phyloP scores from a whole-genome alignment of 2,797 vertebrate genomes.

The Eulemur coronatus region DNA sequence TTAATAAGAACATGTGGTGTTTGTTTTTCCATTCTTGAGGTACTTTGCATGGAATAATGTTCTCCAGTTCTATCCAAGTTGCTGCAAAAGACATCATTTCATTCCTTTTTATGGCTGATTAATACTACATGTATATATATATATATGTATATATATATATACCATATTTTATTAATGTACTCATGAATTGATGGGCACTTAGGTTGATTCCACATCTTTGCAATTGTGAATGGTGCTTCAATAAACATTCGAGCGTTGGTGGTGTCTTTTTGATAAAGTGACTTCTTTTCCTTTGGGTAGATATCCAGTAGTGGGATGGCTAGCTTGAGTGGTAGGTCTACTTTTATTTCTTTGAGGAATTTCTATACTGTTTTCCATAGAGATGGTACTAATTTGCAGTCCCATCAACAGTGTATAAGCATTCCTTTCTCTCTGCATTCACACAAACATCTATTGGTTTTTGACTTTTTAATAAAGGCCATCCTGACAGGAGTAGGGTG shows the following conservation, averaged over 20 bases:
- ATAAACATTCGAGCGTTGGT: background rate
- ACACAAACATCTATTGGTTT: background rate
- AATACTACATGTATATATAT: background rate
- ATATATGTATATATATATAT: fast-evolving
- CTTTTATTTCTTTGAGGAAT: background rate
- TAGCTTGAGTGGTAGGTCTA: background rate
- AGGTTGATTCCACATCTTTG: background rate
- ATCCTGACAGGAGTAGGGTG: background rate
- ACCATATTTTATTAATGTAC: background rate
- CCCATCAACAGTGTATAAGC: background rate
- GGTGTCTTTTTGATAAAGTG: background rate
- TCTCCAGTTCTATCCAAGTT: background rate
- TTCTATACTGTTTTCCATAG: background rate
- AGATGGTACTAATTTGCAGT: background rate
- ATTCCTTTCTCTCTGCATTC: background rate
- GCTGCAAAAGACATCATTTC: background rate
- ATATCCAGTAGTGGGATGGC: background rate
- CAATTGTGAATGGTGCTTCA: background rate
- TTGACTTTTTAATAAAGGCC: background rate
- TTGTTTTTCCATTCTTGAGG: background rate
- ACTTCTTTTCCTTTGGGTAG: background rate
- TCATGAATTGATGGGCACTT: background rate
- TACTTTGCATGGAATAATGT: background rate
- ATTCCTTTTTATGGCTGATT: background rate
- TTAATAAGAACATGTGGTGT: background rate